A percentile compares a stretch with the other conserved stretches of the same genome.
Conservation (phyloP, 2,888 invertebrate species). For the Agrotis clavis region DNA sequence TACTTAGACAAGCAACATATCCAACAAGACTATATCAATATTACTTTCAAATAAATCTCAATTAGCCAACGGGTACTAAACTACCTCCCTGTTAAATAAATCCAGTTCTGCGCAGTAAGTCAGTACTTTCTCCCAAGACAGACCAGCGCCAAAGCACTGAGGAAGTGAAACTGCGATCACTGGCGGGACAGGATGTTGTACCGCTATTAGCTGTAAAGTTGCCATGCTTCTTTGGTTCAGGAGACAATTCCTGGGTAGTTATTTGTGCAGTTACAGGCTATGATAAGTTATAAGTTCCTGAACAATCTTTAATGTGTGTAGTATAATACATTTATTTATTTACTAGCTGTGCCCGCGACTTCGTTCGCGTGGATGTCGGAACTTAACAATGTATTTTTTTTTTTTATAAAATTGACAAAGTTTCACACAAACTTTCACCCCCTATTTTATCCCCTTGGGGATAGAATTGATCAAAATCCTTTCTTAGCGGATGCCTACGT, state of each 20-base stretch:
- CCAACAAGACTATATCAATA: not conserved
- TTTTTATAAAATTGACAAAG: no score
- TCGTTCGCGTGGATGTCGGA: no score
- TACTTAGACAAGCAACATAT: not conserved
- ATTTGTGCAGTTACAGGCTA: no score
- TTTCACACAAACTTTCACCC: no score
- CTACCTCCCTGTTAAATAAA: conserved; percentile 29
- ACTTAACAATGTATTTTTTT: no score
- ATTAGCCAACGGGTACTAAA: conserved; percentile 18
- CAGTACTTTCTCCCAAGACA: conserved; percentile 55
- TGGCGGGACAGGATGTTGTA: conserved; percentile 55
- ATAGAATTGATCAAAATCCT: no score
- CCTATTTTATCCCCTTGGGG: no score
- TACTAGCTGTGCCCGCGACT: no score
- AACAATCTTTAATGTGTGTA: no score
- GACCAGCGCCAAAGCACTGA: conserved; percentile 35
- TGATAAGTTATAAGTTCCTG: no score
- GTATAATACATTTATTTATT: no score
- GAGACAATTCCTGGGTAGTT: not conserved
- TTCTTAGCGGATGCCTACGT: no score
- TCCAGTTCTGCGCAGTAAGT: conserved; percentile 47
- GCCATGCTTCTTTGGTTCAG: not conserved
- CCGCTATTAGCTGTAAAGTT: conserved; percentile 36
- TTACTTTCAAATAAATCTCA: conserved; percentile 31
- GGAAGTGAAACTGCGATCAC: conserved; percentile 64